Evolutionary conservation across 2,797 vertebrate species (phyloP), one percentile per base, ranked within the genome.

Genomic region (Coracias cyanogaster): DNA sequence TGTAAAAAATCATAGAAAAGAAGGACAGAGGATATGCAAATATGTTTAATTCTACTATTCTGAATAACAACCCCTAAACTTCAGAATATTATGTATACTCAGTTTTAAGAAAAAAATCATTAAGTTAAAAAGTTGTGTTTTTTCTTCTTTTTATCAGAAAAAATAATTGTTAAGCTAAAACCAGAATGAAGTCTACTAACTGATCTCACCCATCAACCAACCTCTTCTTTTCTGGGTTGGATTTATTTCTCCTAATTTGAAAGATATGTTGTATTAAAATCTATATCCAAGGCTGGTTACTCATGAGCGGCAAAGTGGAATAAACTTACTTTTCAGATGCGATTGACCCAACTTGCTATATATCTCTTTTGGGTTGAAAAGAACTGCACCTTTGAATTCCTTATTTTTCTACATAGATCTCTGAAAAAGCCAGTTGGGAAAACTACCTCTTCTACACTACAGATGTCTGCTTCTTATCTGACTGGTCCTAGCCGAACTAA

Each of bases 91-190:
- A 72, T 9, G 54, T 8, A 24, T 26, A 51, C 3, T 21, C 12
- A 1, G 13, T 57, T 57, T 20, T 72, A 91, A 26, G 1, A 65
- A 69, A 82, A 60, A 77, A 58, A n/a, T 6, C 6, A 66, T 13
- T 9, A 48, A 41, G 5, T 60, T 25, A 31, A 49, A 64, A 58
- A 37, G 5, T 12, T 15, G 16, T 3, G 2, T 0, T 1, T 25
- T 61, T 85, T 13, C 3, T 39, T 76, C 22, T 51, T 66, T 52
- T 45, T 41, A 31, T 28, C 10, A 62, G 33, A 55, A 43, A 43
- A 71, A 37, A 67, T 8, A 33, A 22, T 51, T 64, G 15, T 55
- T 35, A 85, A 37, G 16, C 6, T 39, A 80, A 81, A 70, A 28
- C 1, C 7, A 67, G 8, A 90, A 89, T 24, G 12, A n/a, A 39